Conservation (phyloP, 2,888 invertebrate species). For the Leptopilina syphax region DNA sequence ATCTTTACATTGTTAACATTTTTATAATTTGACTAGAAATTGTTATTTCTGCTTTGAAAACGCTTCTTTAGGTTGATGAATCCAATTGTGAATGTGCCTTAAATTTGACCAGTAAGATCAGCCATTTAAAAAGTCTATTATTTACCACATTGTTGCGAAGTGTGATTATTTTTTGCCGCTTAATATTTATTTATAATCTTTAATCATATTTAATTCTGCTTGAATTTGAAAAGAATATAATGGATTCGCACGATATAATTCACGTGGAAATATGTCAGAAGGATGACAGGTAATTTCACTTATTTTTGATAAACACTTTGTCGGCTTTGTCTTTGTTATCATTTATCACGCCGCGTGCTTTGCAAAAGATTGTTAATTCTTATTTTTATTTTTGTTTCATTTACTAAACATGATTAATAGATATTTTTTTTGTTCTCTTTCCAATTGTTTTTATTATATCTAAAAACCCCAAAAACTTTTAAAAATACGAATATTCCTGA, state of each 20-base stretch:
- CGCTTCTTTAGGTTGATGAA: not conserved
- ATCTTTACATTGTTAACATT: not conserved
- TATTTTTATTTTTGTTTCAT: not conserved
- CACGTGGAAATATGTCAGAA: slow-evolving; percentile 72
- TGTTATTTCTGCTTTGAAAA: not conserved
- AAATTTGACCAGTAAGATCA: slow-evolving; percentile 7
- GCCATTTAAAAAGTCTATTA: not conserved
- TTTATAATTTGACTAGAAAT: not conserved
- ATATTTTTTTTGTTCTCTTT: not conserved
- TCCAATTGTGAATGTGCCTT: slow-evolving; percentile 13
- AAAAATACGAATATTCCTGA: not conserved
- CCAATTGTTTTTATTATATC: not conserved
- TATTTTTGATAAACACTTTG: slow-evolving; percentile 36
- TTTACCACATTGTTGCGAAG: not conserved
- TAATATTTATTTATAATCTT: not conserved
- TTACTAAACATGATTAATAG: not conserved
- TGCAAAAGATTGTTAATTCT: slow-evolving; percentile 14
- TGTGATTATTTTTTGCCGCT: slow-evolving; percentile 12
- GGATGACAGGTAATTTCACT: slow-evolving; percentile 63
- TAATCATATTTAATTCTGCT: not conserved
- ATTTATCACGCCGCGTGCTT: not conserved
- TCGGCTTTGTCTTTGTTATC: slow-evolving; percentile 5
- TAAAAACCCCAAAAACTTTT: not conserved
- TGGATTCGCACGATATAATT: slow-evolving; percentile 57
- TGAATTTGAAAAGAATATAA: not conserved